A percentile compares a stretch with the other conserved stretches of the same genome.
phyloP scores from a whole-genome alignment of 2,113 vertebrate genomes.

The Semicossyphus pulcher region DNA sequence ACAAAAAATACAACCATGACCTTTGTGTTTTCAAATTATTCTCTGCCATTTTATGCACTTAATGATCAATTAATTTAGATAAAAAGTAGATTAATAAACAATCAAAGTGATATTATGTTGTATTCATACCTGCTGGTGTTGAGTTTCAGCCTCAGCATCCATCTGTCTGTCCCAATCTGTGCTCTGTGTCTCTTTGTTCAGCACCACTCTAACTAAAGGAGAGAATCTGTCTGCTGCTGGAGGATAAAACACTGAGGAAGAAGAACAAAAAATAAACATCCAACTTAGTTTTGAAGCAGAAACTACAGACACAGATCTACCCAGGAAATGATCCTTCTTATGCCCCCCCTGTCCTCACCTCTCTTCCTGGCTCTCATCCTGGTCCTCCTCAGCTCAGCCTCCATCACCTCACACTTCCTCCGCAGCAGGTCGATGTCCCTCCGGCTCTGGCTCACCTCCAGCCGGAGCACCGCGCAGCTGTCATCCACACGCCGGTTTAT shows the following conservation, averaged over 20 bases:
- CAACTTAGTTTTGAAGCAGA: no score
- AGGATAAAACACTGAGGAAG: conserved; percentile 25
- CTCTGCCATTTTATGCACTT: no score
- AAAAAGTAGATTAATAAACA: neutral
- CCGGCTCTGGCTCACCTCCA: conserved; percentile 78
- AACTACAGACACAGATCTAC: no score
- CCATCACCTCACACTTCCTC: conserved; percentile 73
- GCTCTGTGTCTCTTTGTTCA: conserved; percentile 21
- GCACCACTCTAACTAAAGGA: conserved; percentile 23
- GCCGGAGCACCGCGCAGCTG: conserved; percentile 74
- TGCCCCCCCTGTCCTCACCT: conserved; percentile 44
- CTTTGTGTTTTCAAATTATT: no score
- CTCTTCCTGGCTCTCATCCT: conserved; percentile 63
- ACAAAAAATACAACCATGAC: no score
- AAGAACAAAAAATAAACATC: neutral
- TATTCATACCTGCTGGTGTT: conserved; percentile 28
- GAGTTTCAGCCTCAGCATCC: conserved; percentile 17
- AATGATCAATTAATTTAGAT: neutral
- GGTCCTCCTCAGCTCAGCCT: conserved; percentile 75
- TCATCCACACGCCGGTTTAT: conserved; percentile 78
- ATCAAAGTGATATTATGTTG: neutral
- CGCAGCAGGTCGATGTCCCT: conserved; percentile 77
- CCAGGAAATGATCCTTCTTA: no score
- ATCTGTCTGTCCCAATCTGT: conserved; percentile 22
- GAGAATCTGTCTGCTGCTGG: conserved; percentile 25